Percentiles rank a stretch among this genome's conserved stretches.
Conservation (phyloP, 2,797 vertebrate genomes). For the Rhynchotus rufescens region DNA sequence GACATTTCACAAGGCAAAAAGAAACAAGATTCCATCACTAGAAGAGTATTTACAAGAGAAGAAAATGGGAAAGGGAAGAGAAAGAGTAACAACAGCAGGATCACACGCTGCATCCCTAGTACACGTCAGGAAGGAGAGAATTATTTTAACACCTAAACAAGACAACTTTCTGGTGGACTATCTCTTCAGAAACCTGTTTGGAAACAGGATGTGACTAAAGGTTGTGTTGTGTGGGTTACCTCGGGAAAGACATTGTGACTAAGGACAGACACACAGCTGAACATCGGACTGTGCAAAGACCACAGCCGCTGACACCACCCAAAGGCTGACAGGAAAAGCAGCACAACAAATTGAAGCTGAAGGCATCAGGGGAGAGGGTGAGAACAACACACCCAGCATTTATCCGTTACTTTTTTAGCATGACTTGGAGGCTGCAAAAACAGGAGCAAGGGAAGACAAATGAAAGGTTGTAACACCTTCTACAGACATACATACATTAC, state of each 20-base stretch:
- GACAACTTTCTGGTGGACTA: neutral
- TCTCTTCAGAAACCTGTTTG: neutral
- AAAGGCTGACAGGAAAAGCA: neutral
- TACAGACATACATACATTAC: neutral
- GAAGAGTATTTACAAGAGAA: neutral
- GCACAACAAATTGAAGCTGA: neutral
- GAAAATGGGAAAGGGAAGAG: neutral
- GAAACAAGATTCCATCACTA: neutral
- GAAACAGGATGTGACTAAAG: neutral
- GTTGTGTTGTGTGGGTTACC: neutral
- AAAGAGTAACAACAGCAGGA: neutral
- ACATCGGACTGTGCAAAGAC: neutral
- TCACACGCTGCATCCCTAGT: neutral
- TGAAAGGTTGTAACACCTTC: neutral
- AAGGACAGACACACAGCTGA: neutral
- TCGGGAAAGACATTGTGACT: rapidly evolving
- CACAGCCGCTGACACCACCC: neutral
- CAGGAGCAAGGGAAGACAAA: neutral
- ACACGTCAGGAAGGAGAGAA: neutral
- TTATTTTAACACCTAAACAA: neutral
- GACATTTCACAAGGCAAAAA: neutral
- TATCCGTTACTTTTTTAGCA: neutral
- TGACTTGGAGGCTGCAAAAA: neutral
- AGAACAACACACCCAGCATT: neutral
- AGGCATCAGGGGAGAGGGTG: neutral